Evolutionary conservation across 1,140 invertebrate genomes (phyloP).

Genomic region (Choristoneura fumiferana): DNA sequence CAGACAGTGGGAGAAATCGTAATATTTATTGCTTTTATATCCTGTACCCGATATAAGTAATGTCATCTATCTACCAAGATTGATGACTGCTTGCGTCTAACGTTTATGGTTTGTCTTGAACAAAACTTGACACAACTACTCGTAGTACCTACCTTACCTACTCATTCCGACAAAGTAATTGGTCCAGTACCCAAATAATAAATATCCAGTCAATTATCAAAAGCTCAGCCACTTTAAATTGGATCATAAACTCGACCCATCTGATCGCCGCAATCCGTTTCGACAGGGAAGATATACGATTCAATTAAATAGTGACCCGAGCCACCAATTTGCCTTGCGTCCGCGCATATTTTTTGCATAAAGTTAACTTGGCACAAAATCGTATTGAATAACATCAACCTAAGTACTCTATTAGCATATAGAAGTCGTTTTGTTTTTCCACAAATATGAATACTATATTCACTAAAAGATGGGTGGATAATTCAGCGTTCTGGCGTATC

Average conservation of each 20-base stretch:
- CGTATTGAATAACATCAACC: too few species aligned
- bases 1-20: slow-evolving; percentile 11
- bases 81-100: slow-evolving; percentile 5
- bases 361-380: background rate
- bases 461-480: too few species aligned
- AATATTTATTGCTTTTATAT: slow-evolving; percentile 16
- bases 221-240: slow-evolving; percentile 19
- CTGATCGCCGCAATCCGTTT: slow-evolving; percentile 21
- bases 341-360: slow-evolving; percentile 11
- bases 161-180: too few species aligned
- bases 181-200: background rate
- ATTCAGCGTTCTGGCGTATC: too few species aligned
- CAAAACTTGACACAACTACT: too few species aligned
- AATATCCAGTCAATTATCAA: slow-evolving; percentile 7
- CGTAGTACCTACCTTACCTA: too few species aligned
- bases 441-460: too few species aligned
- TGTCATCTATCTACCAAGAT: background rate
- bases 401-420: too few species aligned
- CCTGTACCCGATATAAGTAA: slow-evolving; percentile 11
- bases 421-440: too few species aligned
- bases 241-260: slow-evolving; percentile 12
- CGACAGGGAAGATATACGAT: slow-evolving; percentile 29
- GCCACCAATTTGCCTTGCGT: background rate
- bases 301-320: slow-evolving; percentile 21
- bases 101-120: background rate